A percentile compares a stretch with the other conserved stretches of the same genome.
Evolutionary conservation across 1,140 invertebrate genomes (phyloP).

Genomic region (Pentalonia nigronervosa): DNA sequence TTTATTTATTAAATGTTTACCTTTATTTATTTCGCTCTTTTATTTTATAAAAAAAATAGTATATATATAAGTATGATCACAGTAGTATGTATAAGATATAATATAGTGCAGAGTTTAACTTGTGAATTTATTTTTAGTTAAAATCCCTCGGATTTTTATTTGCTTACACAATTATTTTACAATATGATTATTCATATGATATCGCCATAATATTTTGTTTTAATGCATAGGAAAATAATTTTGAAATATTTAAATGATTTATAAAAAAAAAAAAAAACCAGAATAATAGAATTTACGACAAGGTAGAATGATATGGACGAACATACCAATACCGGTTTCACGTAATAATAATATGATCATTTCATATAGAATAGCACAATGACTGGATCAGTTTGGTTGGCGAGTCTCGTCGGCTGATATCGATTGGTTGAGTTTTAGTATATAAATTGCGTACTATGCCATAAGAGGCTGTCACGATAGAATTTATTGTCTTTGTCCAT

Average conservation of each 20-base stretch:
- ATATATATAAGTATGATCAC: not conserved
- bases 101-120: not conserved
- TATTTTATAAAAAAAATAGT: not conserved
- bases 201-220: not conserved
- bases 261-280: not conserved
- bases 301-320: not conserved
- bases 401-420: not conserved
- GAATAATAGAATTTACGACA: not conserved
- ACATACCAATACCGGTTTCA: not conserved
- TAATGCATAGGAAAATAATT: not conserved
- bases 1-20: not conserved
- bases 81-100: not conserved
- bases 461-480: not conserved
- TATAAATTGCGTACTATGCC: not conserved
- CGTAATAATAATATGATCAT: not conserved
- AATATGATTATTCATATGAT: not conserved
- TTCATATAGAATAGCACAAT: not conserved
- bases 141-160: not conserved
- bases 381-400: not conserved
- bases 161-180: not conserved
- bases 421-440: not conserved
- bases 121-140: not conserved
- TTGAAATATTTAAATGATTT: conserved; percentile 9
- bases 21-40: not conserved
- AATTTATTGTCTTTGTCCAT: not conserved